Base-by-base conservation (phyloP, 2,113 vertebrate species). In the Dolichallabes microphthalmus region DNA sequence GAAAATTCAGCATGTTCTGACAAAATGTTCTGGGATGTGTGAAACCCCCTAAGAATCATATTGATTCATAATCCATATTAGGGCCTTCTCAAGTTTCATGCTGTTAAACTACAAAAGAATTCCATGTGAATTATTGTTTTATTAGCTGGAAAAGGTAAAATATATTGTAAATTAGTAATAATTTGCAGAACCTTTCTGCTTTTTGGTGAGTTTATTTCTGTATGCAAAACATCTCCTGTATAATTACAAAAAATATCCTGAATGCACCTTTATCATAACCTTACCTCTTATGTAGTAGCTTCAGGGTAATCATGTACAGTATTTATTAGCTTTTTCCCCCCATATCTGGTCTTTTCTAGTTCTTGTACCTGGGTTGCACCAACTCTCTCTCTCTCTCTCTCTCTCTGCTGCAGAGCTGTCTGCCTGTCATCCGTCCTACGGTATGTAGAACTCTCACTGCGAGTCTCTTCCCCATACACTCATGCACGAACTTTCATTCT, bases 401-500 rank as follows among this genome's bases (percentile, higher is more conserved):
- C 45, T 60, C 45, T 55, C 39, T 53, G 30, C 76, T 35, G 61
- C 64, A n/a, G 58, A 76, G 69, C 60, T 68, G 74, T 71, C 68
- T 83, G 75, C 82, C 75, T 22, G 30, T 69, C 50, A 57, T 60
- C 78, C 25, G 80, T 76, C 55, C 82, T 60, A n/a, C n/a, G n/a
- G n/a, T n/a, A 45, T 32, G 32, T 73, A 25, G 30, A 53, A 60
- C 81, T 73, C 53, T 73, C 81, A 4, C 53, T 60, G 66, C 32
- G 27, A 35, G 52, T 83, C 55, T 74, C 35, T 74, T 83, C 14
- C 61, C 55, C 69, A 50, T 71, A 66, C 69, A 9, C 20, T 12
- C 80, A 64, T 63, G 64, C 25, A 86, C 86, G 58, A 81, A 35
- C 50, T 82, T 66, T 74, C 76, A 27, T 80, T 45, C 64, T 63